phyloP scores from a whole-genome alignment of 2,888 invertebrate species.

The Pyrocoelia pectoralis region DNA sequence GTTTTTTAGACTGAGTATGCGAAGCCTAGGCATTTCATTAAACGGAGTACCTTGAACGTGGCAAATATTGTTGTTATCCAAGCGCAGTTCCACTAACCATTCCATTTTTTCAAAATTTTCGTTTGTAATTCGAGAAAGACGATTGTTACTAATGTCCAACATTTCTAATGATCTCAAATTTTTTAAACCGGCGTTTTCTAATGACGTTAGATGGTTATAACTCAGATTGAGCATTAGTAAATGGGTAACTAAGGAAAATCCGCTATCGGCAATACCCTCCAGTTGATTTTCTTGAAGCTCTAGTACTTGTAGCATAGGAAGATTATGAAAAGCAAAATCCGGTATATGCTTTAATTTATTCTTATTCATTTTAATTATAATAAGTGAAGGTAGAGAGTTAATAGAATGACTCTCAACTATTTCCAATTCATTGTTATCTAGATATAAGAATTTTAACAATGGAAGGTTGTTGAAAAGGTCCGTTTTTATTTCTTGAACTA shows the following conservation, averaged over 20 bases:
- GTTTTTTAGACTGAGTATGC: slow-evolving; percentile 78
- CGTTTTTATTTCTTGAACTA: slow-evolving; percentile 72
- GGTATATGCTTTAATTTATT: slow-evolving; percentile 80
- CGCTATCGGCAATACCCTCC: slow-evolving; percentile 74
- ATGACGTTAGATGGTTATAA: slow-evolving; percentile 76
- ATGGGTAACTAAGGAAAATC: slow-evolving; percentile 80
- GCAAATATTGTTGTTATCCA: slow-evolving; percentile 86
- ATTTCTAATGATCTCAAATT: slow-evolving; percentile 82
- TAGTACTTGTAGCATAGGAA: slow-evolving; percentile 75
- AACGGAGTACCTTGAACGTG: slow-evolving; percentile 82
- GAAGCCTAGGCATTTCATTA: slow-evolving; percentile 83
- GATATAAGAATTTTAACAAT: slow-evolving; percentile 75
- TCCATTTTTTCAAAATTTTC: slow-evolving; percentile 79
- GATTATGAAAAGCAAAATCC: slow-evolving; percentile 77
- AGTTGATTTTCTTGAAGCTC: slow-evolving; percentile 84
- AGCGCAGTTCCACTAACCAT: slow-evolving; percentile 85
- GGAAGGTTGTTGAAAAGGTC: slow-evolving; percentile 77
- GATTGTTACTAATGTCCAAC: slow-evolving; percentile 84
- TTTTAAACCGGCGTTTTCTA: slow-evolving; percentile 79
- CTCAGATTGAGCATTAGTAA: slow-evolving; percentile 85
- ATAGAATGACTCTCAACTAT: slow-evolving; percentile 78
- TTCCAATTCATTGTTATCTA: slow-evolving; percentile 83
- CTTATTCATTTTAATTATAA: slow-evolving; percentile 66
- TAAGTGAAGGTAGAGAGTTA: slow-evolving; percentile 72
- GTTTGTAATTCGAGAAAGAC: slow-evolving; percentile 69